Percentiles rank a stretch among this genome's conserved stretches.
Conservation (phyloP, 2,888 invertebrate species). For the Spilosoma lubricipeda region DNA sequence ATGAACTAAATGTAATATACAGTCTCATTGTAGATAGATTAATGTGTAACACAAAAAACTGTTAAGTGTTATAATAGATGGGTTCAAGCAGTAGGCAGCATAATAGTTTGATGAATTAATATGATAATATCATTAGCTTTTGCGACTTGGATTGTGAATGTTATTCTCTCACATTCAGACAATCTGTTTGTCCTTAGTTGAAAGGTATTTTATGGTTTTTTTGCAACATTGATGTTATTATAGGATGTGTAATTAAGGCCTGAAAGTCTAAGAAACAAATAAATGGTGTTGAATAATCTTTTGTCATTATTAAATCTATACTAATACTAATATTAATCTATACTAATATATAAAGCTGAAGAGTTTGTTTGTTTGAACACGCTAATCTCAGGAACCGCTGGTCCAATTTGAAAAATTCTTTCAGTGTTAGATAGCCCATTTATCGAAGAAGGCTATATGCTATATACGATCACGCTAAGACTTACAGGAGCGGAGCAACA, state of each 20-base stretch:
- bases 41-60: constrained; percentile 31
- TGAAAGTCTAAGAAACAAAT: background rate
- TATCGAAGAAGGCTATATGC: too few species aligned
- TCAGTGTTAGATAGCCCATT: too few species aligned
- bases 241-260: background rate
- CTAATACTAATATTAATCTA: too few species aligned
- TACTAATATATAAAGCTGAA: too few species aligned
- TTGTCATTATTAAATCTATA: background rate
- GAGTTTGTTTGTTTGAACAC: too few species aligned
- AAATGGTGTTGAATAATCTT: background rate
- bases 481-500: too few species aligned
- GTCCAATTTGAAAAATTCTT: too few species aligned
- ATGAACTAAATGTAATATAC: constrained; percentile 29
- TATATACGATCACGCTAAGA: too few species aligned
- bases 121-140: background rate
- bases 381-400: too few species aligned
- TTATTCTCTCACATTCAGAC: background rate
- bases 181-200: background rate
- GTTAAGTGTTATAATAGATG: constrained; percentile 24
- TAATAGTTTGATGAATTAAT: constrained; percentile 5
- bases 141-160: background rate
- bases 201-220: background rate
- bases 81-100: constrained; percentile 6
- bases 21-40: constrained; percentile 27
- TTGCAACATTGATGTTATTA: background rate